These are phyloP conservation scores for Lerema accius DNA, from an alignment of 1,140 invertebrate species.

Conservation along the genomic window DNA sequence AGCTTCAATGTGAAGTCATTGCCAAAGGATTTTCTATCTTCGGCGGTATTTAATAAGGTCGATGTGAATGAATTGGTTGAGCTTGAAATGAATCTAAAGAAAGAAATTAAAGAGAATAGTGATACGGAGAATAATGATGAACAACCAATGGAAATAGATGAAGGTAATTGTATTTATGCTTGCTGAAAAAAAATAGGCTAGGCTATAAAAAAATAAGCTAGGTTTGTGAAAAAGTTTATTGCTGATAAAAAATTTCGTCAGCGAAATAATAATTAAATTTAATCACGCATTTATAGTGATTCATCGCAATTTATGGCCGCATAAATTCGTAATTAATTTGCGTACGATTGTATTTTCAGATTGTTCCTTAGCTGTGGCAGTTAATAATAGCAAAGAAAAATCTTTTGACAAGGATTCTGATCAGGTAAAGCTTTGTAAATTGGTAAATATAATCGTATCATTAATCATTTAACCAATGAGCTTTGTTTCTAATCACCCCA, in stretches of 20 bases:
- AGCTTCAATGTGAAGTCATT: conserved; percentile 46
- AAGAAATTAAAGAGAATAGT: conserved; percentile 43
- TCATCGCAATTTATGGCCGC: no score
- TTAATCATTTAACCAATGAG: no score
- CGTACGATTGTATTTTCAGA: conserved; percentile 34
- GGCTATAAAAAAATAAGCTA: no score
- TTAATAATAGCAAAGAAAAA: conserved; percentile 28
- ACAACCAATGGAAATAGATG: conserved; percentile 65
- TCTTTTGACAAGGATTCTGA: conserved; percentile 30
- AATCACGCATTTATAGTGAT: no score
- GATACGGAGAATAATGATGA: conserved; percentile 55
- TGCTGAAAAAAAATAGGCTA: no score
- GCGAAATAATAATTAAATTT: no score
- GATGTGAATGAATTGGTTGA: conserved; percentile 44
- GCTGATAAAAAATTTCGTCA: no score
- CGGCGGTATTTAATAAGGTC: conserved; percentile 38
- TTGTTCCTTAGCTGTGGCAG: conserved; percentile 41
- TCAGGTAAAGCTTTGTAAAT: conserved; percentile 35
- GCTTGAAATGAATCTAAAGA: conserved; percentile 44
- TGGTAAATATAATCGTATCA: no score
- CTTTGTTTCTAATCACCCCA: no score
- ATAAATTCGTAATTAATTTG: neutral
- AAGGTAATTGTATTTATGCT: no score
- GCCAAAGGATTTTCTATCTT: conserved; percentile 51
- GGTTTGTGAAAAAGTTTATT: no score